These are phyloP conservation scores for Agrotis clavis DNA, from an alignment of 2,888 invertebrate species.

Conservation along the genomic window DNA sequence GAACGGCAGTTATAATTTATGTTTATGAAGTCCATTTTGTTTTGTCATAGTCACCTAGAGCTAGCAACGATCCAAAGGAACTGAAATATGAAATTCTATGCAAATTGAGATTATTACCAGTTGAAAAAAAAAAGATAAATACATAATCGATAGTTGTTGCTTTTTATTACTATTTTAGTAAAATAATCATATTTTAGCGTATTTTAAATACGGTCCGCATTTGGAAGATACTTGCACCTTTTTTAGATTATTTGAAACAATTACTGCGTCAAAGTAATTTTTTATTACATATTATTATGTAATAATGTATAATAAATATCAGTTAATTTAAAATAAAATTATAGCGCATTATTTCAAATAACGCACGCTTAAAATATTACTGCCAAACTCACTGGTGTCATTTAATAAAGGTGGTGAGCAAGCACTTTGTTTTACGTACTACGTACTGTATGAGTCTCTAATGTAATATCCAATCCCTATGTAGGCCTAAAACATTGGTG, in stretches of 20 bases:
- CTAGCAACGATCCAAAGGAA: neutral
- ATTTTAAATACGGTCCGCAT: neutral
- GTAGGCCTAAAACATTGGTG: neutral
- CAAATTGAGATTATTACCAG: too few species aligned
- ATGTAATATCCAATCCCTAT: neutral
- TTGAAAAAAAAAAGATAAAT: too few species aligned
- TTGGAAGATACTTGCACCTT: neutral
- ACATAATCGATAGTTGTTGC: neutral
- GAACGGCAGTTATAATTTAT: slow-evolving; percentile 9
- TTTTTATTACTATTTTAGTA: slow-evolving; percentile 1
- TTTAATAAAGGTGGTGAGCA: neutral
- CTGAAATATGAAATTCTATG: neutral
- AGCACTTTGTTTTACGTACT: slow-evolving; percentile 1
- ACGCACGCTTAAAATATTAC: slow-evolving; percentile 30
- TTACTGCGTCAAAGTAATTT: slow-evolving; percentile 21
- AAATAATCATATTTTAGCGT: neutral
- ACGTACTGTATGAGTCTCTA: neutral
- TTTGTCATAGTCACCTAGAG: neutral
- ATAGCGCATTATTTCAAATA: neutral
- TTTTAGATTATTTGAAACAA: neutral
- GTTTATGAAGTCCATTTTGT: too few species aligned
- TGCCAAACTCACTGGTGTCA: slow-evolving; percentile 9
- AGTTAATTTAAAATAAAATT: neutral
- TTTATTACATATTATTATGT: slow-evolving; percentile 15
- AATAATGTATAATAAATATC: neutral